phyloP scores from a whole-genome alignment of 1,140 invertebrate genomes.

The Nylanderia fulva region DNA sequence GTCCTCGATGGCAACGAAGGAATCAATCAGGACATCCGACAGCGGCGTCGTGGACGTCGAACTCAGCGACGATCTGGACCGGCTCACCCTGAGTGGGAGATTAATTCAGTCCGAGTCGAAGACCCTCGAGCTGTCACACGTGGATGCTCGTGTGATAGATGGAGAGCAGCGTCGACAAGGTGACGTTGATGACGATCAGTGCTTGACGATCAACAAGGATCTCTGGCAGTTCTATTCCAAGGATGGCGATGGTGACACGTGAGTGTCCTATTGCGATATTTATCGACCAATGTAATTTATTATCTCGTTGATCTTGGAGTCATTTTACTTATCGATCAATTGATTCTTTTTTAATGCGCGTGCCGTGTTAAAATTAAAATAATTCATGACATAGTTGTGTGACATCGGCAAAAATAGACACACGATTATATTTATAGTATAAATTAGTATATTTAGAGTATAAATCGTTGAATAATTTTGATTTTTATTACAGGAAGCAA shows the following conservation, averaged over 20 bases:
- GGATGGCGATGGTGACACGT: slow-evolving; percentile 91
- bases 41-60: slow-evolving; percentile 85
- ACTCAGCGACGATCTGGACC: slow-evolving; percentile 85
- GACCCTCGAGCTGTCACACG: slow-evolving; percentile 56
- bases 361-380: no score
- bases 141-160: slow-evolving; percentile 3
- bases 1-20: neutral
- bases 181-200: neutral
- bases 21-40: slow-evolving; percentile 73
- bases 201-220: slow-evolving; percentile 64
- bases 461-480: neutral
- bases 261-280: slow-evolving; percentile 82
- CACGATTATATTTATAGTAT: no score
- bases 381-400: neutral
- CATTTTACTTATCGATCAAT: neutral
- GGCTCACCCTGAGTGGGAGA: slow-evolving; percentile 81
- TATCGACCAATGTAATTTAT: no score
- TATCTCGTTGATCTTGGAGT: neutral
- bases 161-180: neutral
- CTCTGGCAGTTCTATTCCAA: slow-evolving; percentile 88
- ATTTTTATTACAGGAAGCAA: neutral
- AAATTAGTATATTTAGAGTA: no score
- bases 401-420: neutral
- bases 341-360: neutral
- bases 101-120: slow-evolving; percentile 67